Evolutionary conservation across 2,888 invertebrate genomes (phyloP), one percentile per base, ranked within the genome.

Genomic region (Rhopalosiphum nymphaeae): DNA sequence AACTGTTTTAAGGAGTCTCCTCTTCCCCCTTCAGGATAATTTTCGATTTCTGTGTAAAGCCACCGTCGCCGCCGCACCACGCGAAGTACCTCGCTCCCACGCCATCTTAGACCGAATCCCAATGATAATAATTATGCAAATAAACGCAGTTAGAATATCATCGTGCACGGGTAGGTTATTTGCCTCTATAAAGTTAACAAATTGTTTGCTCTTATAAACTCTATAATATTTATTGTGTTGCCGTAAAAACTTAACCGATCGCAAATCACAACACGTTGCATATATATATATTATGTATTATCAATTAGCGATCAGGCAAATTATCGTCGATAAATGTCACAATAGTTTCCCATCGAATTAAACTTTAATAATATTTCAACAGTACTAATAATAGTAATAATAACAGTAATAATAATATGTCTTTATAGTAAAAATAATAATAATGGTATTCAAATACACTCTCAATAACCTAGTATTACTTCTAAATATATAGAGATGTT

Each of bases 11-110:
- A 94, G 91, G 91, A 94, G 94, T 91, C 42, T 91, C 49, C 42
- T 91, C 61, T 93, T 93, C 91, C 90, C 94, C 90, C 25, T 61
- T 90, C 90, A 9, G 91, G 91, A 94, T 94, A 94, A 94, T 94
- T 94, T 94, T 94, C 94, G 91, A 94, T 94, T 94, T 90, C 94
- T 86, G 94, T 86, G 94, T 91, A 94, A 94, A 85, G 86, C 94
- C 86, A 61, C 90, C 53, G 42, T 86, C 29, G 46, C 78, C 88
- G 61, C 53, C 67, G 29, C 88, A 78, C 88, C 21, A 78, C 78
- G 89, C 61, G 29, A 10, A 42, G 9, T 25, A 44, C 44, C 49
- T 49, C 11, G 36, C 13, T 10, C 36, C 49, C 53, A 49, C 44
- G 46, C 36, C 91, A 53, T 91, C 90, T 94, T 86, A 85, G 25